Evolutionary conservation across 2,888 invertebrate genomes (phyloP).

Genomic region (Gonocerus acuteangulatus): DNA sequence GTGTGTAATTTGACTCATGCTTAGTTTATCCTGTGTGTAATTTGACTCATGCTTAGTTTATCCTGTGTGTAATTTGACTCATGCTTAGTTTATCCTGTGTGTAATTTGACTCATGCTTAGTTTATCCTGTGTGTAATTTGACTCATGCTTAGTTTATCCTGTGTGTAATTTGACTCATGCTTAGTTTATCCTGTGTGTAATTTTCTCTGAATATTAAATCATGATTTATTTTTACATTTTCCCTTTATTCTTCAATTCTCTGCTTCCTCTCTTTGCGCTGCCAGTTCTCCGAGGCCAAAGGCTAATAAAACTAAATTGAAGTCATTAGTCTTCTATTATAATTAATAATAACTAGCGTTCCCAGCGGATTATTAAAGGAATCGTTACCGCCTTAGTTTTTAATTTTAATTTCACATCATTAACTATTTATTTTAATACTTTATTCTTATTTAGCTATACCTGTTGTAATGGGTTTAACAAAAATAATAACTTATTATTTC

Average conservation of each 20-base stretch:
- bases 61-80: slow-evolving; percentile 12
- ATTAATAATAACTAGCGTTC: slow-evolving; percentile 12
- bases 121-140: slow-evolving; percentile 15
- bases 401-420: too few species aligned
- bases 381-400: too few species aligned
- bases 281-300: neutral
- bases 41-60: slow-evolving; percentile 17
- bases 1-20: slow-evolving; percentile 15
- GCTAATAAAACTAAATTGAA: slow-evolving; percentile 20
- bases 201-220: slow-evolving; percentile 16
- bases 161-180: slow-evolving; percentile 15
- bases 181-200: slow-evolving; percentile 21
- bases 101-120: slow-evolving; percentile 17
- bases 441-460: too few species aligned
- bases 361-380: too few species aligned
- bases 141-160: slow-evolving; percentile 22
- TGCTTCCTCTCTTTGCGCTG: neutral
- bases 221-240: slow-evolving; percentile 18
- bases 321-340: slow-evolving; percentile 8
- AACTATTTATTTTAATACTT: too few species aligned
- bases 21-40: slow-evolving; percentile 24
- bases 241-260: slow-evolving; percentile 2
- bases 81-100: slow-evolving; percentile 22
- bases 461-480: too few species aligned
- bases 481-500: too few species aligned